Base-by-base conservation (phyloP, 2,113 vertebrate genomes). In the Actenoides hombroni region DNA sequence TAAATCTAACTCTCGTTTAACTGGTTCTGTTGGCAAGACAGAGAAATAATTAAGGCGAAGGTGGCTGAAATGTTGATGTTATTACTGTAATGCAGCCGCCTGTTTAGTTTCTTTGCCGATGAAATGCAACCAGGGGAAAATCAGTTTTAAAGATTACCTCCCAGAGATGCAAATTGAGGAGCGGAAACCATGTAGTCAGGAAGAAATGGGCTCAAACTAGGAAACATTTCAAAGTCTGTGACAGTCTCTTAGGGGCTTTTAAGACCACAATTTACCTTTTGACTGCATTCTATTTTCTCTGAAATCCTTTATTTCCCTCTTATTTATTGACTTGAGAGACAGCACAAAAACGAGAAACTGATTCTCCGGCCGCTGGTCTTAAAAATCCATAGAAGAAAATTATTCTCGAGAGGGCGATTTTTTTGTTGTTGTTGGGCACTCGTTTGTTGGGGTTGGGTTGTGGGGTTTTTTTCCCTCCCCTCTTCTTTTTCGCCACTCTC, bases 241-340 rank as follows among this genome's bases (percentile, higher is more conserved):
- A 87, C 96, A 76, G 86, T 97, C 98, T 98, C 98, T 92, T n/a
- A 93, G 97, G 98, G 96, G 93, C 98, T 97, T 95, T 97, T 98
- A 98, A 98, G 97, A 94, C 95, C 94, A 97, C 97, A 96, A 96
- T 98, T 98, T 98, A 98, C 98, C 96, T 98, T 98, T 98, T 96
- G 97, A 98, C 96, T 97, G 94, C 95, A 81, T 98, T 97, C 98
- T 96, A 84, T 97, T 98, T 98, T 97, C 97, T 97, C 95, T 82
- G 84, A 96, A 97, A 98, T 97, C 97, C 97, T 98, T 98, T 98
- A 95, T 98, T 98, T 97, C 97, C 87, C 25, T 95, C 90, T 97
- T 98, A 98, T 97, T 98, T 98, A 98, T 97, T 98, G 97, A 98
- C 97, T 98, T 95, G 97, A 97, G 95, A 97, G 90, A 97, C 81